Percentiles rank a stretch among this genome's conserved stretches.
These are phyloP conservation scores for Plagodis pulveraria DNA, from an alignment of 2,888 invertebrate genomes.

Conservation along the genomic window DNA sequence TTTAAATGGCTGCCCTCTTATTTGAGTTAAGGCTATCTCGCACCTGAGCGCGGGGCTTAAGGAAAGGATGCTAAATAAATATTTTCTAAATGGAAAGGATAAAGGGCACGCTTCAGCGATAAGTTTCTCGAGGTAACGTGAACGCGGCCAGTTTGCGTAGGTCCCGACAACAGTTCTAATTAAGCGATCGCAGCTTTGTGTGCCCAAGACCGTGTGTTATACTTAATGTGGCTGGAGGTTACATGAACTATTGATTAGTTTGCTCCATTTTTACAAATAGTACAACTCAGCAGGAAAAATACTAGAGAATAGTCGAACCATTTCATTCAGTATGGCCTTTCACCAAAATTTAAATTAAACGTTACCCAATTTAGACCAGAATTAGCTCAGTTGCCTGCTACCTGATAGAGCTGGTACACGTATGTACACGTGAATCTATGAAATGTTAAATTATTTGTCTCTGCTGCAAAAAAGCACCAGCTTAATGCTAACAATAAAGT, in stretches of 20 bases:
- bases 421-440: too few species aligned
- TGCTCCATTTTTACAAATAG: conserved; percentile 4
- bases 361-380: too few species aligned
- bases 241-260: conserved; percentile 21
- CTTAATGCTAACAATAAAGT: too few species aligned
- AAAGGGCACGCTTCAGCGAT: conserved; percentile 74
- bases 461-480: too few species aligned
- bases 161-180: conserved; percentile 69
- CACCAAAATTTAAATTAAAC: too few species aligned
- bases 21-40: conserved; percentile 78
- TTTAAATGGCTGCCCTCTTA: conserved; percentile 74
- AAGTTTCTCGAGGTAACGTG: conserved; percentile 69
- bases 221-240: conserved; percentile 7
- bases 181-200: conserved; percentile 54
- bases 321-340: too few species aligned
- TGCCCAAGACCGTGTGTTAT: conserved; percentile 10
- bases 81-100: conserved; percentile 79
- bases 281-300: not conserved
- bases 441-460: too few species aligned
- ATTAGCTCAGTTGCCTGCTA: too few species aligned
- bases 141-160: conserved; percentile 69
- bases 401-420: too few species aligned
- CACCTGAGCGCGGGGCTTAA: conserved; percentile 78
- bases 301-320: too few species aligned
- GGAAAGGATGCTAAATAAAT: conserved; percentile 81